Base-by-base conservation (phyloP, 2,113 vertebrate species). In the Hippocampus zosterae region DNA sequence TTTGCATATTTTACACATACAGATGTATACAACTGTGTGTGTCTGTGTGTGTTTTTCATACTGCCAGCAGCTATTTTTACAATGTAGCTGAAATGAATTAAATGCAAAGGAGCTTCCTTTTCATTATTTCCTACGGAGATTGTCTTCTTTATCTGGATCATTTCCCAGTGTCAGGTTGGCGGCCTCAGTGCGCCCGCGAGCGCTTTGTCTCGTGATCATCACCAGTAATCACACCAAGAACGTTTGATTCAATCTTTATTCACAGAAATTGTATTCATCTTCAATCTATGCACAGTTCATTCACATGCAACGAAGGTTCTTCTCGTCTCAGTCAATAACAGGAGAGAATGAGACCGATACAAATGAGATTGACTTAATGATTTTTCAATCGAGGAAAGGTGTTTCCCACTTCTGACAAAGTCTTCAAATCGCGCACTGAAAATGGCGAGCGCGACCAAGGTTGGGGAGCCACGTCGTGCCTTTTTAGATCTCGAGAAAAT, bases 51-150 rank as follows among this genome's bases (percentile, higher is more conserved):
- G 1, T 42, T 66, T 16, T 72, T 69, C 56, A 81, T 63, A 76
- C 68, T 71, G 86, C 86, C 84, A 84, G 52, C 53, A 80, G 86
- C 84, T 83, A 86, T 86, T 80, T 81, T 86, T 84, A 81, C 82
- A 83, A 83, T 80, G 76, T 66, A 65, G 73, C 9, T 80, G 52
- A 69, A 82, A 85, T 79, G 86, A 83, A 85, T 80, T 46, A 69
- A 82, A 85, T 79, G 86, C 81, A 85, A 80, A 33, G 76, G 81
- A 87, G 82, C 78, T 84, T 67, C 50, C 69, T 83, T 82, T 85
- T 76, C 84, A 84, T 88, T 87, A 83, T 83, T 78, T 79, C n/a
- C 40, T 41, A 65, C 61, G 62, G 78, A 78, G 74, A 67, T 72
- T 88, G 84, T 86, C 81, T 77, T 73, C 59, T 56, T 57, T 75